phyloP scores from a whole-genome alignment of 1,140 invertebrate genomes.

The Aphaenogaster floridana region DNA sequence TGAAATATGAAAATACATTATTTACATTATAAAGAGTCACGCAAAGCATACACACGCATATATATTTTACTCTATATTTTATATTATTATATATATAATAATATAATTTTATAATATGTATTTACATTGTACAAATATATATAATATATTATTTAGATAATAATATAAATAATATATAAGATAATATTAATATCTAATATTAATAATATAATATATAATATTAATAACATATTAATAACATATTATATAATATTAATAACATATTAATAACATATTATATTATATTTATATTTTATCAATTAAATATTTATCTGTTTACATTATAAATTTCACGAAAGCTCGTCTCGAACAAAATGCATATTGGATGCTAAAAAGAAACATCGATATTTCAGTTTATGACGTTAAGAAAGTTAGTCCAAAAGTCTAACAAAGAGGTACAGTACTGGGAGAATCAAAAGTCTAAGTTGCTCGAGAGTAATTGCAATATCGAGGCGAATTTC shows the following conservation, averaged over 20 bases:
- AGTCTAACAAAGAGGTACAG: neutral
- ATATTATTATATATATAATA: neutral
- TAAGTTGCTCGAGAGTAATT: constrained; percentile 25
- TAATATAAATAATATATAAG: too few relatives aligned
- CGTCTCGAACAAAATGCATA: neutral
- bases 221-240: too few relatives aligned
- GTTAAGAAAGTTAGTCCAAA: neutral
- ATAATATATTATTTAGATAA: too few relatives aligned
- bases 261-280: too few relatives aligned
- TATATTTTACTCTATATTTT: neutral
- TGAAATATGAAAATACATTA: neutral
- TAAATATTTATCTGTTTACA: neutral
- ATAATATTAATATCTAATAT: too few relatives aligned
- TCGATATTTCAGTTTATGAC: constrained; percentile 11
- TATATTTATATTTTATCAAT: too few relatives aligned
- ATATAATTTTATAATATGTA: neutral
- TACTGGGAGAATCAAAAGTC: constrained; percentile 8
- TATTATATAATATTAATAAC: too few relatives aligned
- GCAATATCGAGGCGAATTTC: constrained; percentile 16
- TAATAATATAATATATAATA: too few relatives aligned
- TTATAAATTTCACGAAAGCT: neutral
- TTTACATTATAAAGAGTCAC: neutral
- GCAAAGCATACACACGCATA: neutral
- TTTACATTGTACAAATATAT: too few relatives aligned
- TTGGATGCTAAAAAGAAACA: neutral